A percentile compares a stretch with the other conserved stretches of the same genome.
Evolutionary conservation across 2,888 invertebrate species (phyloP).

Genomic region (Orthosia incerta): DNA sequence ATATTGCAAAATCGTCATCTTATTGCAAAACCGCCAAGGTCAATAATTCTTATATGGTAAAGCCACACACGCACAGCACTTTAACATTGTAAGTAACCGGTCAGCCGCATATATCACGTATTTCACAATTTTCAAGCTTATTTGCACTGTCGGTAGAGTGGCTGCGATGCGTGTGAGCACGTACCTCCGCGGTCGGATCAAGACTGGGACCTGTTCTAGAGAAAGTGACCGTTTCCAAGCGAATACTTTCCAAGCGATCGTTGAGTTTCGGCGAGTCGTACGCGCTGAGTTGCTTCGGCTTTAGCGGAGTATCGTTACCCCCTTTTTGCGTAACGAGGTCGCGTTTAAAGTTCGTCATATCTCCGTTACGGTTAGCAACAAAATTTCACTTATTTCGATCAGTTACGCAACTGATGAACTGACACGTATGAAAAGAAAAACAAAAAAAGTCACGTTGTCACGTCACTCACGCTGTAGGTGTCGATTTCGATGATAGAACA

Average conservation of each 20-base stretch:
- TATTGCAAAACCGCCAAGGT: slow-evolving; percentile 69
- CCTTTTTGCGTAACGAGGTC: slow-evolving; percentile 84
- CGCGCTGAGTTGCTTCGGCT: slow-evolving; percentile 58
- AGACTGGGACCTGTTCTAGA: slow-evolving; percentile 84
- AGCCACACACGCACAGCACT: slow-evolving; percentile 64
- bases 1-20: slow-evolving; percentile 60
- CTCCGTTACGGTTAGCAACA: slow-evolving; percentile 76
- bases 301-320: slow-evolving; percentile 83
- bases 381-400: slow-evolving; percentile 75
- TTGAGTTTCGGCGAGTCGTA: slow-evolving; percentile 75
- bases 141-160: slow-evolving; percentile 54
- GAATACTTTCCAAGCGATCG: slow-evolving; percentile 87
- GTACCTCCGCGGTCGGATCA: slow-evolving; percentile 70
- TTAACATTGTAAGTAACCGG: slow-evolving; percentile 62
- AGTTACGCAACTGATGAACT: slow-evolving; percentile 67
- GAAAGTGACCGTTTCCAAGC: slow-evolving; percentile 86
- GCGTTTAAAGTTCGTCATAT: slow-evolving; percentile 78
- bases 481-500: slow-evolving; percentile 8
- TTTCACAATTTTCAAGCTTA: slow-evolving; percentile 64
- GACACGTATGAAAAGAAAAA: slow-evolving; percentile 47
- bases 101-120: slow-evolving; percentile 68
- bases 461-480: slow-evolving; percentile 2
- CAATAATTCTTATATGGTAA: slow-evolving; percentile 65
- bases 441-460: slow-evolving; percentile 24
- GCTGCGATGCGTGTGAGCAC: slow-evolving; percentile 66